Percentiles rank a stretch among this genome's conserved stretches.
These are phyloP conservation scores for Eulemur mongoz DNA, from an alignment of 2,797 vertebrate species.

Conservation along the genomic window DNA sequence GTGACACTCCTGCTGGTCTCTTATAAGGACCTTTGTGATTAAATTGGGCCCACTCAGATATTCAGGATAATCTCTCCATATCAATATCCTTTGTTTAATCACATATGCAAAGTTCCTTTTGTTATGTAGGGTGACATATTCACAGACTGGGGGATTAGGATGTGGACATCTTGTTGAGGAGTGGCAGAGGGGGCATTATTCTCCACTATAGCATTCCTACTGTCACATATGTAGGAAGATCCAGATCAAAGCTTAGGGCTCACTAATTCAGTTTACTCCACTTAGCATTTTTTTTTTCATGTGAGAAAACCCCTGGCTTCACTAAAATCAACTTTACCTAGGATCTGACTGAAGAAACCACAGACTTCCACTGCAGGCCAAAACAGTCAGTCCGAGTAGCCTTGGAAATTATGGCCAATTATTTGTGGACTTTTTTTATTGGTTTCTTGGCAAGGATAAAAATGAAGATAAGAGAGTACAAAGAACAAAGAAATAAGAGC, in stretches of 20 bases:
- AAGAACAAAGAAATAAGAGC: not conserved
- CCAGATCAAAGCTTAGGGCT: not conserved
- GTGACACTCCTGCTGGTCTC: not conserved
- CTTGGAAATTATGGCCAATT: not conserved
- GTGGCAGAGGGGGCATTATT: not conserved
- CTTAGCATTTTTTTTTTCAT: not conserved
- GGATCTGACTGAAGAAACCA: not conserved
- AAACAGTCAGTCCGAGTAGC: not conserved
- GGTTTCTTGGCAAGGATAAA: not conserved
- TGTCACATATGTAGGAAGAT: not conserved
- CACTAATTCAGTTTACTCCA: not conserved
- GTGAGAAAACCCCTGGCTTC: not conserved
- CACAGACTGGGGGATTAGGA: not conserved
- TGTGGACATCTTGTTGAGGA: not conserved
- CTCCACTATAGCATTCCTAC: not conserved
- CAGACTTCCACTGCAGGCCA: not conserved
- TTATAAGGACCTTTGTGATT: not conserved
- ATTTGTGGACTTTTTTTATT: not conserved
- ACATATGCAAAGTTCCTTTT: not conserved
- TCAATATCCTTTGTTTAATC: not conserved
- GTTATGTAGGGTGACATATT: not conserved
- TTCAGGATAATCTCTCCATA: not conserved
- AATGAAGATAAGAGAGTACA: conserved; percentile 25
- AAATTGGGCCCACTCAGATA: not conserved
- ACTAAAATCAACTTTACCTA: not conserved